These are phyloP conservation scores for Drosophila navojoa DNA, from an alignment of 1,140 invertebrate genomes.

Conservation along the genomic window DNA sequence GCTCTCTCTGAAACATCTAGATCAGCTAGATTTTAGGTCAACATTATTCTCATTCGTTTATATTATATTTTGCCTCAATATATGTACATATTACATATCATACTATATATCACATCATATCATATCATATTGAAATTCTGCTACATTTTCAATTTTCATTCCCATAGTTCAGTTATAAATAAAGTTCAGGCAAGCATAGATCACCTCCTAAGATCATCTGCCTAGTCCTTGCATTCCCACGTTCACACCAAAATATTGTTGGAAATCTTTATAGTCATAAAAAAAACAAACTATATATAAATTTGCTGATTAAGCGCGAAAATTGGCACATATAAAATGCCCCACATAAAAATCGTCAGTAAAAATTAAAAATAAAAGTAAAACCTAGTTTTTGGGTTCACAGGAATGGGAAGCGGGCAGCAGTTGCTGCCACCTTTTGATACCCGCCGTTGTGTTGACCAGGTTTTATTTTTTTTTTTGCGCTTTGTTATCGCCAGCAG, in stretches of 20 bases:
- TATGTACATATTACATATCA: too few species aligned
- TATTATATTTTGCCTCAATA: too few species aligned
- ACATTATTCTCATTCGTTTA: too few species aligned
- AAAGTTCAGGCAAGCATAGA: neutral
- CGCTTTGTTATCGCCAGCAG: constrained; percentile 62
- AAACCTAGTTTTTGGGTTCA: constrained; percentile 10
- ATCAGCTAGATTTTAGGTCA: too few species aligned
- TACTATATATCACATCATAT: too few species aligned
- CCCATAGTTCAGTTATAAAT: too few species aligned
- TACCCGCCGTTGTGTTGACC: constrained; percentile 59
- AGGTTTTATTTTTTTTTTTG: constrained; percentile 32
- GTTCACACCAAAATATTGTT: neutral
- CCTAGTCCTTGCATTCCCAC: too few species aligned
- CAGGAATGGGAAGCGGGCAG: constrained; percentile 37
- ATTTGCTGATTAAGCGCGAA: constrained; percentile 63
- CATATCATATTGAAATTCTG: too few species aligned
- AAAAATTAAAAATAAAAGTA: constrained; percentile 23
- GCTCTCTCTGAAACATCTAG: too few species aligned
- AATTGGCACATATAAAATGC: constrained; percentile 61
- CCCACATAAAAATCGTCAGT: constrained; percentile 30
- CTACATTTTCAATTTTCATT: too few species aligned
- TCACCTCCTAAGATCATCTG: neutral
- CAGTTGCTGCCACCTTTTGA: constrained; percentile 39
- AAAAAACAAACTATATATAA: neutral
- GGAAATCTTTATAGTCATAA: constrained; percentile 36